Base-by-base conservation (phyloP, 2,888 invertebrate genomes). In the Himalopsyche tibetana region DNA sequence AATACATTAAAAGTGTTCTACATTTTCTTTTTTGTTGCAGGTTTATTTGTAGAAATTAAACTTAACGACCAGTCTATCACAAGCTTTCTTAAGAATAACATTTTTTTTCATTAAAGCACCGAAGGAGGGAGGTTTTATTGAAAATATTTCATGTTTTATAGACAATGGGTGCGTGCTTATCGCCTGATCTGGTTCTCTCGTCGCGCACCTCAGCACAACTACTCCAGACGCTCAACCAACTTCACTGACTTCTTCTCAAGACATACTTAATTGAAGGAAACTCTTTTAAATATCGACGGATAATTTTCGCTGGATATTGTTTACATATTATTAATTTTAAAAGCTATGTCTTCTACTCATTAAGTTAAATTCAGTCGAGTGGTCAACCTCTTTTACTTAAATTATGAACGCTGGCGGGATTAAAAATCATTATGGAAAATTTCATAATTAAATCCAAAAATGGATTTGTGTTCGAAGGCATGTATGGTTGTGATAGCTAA, bases 121-220 rank as follows among this genome's bases (percentile, higher is more conserved):
- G 19, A 63, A 63, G 11, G 6, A 9, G 63, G 63, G 63, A 19
- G 63, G 63, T 19, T 63, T 63, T 63, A 63, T 63, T 63, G 63
- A 63, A 63, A 63, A 63, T 63, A 63, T 63, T 63, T 63, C 63
- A 63, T 63, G 63, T 63, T 63, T 63, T 63, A 63, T 63, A 63
- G 63, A 63, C 63, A 63, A 63, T 63, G 63, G 19, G 63, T 63
- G 63, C 63, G 63, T 63, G 63, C 19, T 63, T 63, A 63, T 63
- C 63, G 63, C 4, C 19, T 11, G 63, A 63, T 63, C 63, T 63
- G 19, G 19, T 63, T 63, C 63, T 51, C 51, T 51, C 51, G 15
- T 15, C 15, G 51, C 15, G 51, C 15, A 63, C 19, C 63, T 63
- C 6, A 28, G 28, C 63, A 11, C 63, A 11, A 19, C 63, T 63